Percentiles rank a stretch among this genome's conserved stretches.
phyloP scores from a whole-genome alignment of 1,140 invertebrate genomes.

The Metopolophium dirhodum region DNA sequence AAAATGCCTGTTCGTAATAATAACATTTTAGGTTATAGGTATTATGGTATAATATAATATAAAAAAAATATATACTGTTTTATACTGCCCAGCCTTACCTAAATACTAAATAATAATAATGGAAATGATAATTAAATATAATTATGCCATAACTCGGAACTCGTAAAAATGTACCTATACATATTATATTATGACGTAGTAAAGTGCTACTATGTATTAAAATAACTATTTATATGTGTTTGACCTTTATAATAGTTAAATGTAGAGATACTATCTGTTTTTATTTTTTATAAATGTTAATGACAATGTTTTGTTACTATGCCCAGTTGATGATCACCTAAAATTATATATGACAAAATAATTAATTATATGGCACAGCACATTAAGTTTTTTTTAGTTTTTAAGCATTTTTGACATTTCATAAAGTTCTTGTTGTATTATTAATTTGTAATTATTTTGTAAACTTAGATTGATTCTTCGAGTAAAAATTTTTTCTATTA shows the following conservation, averaged over 20 bases:
- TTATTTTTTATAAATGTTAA: slow-evolving; percentile 23
- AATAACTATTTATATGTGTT: not conserved
- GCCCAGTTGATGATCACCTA: not conserved
- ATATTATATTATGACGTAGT: not conserved
- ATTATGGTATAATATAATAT: not conserved
- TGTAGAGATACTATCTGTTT: not conserved
- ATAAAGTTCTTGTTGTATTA: not conserved
- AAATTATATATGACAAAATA: not conserved
- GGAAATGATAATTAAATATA: slow-evolving; percentile 1
- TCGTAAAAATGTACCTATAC: not conserved
- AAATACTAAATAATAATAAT: not conserved
- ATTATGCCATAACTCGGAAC: not conserved
- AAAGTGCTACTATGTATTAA: not conserved
- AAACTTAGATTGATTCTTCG: not conserved
- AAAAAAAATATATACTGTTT: not conserved
- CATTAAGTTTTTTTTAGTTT: not conserved
- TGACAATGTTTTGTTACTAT: not conserved
- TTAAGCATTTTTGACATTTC: not conserved
- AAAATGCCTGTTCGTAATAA: not conserved
- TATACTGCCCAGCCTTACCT: not conserved
- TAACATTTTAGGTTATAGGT: not conserved
- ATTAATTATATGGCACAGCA: not conserved
- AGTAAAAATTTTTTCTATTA: not conserved
- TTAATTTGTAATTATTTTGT: not conserved
- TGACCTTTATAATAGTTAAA: slow-evolving; percentile 5